Conservation (phyloP, 2,113 vertebrate genomes). For the Cyprinodon variegatus region DNA sequence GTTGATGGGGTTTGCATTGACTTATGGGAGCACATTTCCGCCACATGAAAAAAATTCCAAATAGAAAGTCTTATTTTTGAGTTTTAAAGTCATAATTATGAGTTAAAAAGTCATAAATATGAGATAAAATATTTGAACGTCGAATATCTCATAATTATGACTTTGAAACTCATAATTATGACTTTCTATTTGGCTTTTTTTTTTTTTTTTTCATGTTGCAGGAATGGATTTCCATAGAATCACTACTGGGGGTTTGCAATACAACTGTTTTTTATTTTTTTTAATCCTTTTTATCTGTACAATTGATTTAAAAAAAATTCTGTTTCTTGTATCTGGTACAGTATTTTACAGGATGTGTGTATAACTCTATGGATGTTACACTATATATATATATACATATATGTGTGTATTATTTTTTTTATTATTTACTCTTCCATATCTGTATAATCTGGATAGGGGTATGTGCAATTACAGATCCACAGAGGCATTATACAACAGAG, state of each 20-base stretch:
- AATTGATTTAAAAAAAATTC: conserved; percentile 46
- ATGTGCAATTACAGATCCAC: conserved; percentile 70
- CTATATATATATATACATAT: conserved; percentile 3
- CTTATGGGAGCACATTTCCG: too few relatives aligned
- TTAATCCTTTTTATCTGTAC: conserved; percentile 50
- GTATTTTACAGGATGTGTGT: conserved; percentile 50
- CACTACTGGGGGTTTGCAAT: conserved; percentile 52
- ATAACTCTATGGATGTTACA: conserved; percentile 48
- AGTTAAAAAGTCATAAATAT: too few relatives aligned
- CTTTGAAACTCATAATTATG: too few relatives aligned
- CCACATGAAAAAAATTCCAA: too few relatives aligned
- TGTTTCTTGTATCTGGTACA: conserved; percentile 46
- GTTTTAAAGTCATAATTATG: too few relatives aligned
- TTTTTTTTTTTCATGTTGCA: too few relatives aligned
- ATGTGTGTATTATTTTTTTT: conserved; percentile 36
- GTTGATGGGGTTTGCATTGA: conserved; percentile 11
- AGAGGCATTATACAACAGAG: conserved; percentile 64
- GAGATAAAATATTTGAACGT: too few relatives aligned
- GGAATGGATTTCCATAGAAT: background rate
- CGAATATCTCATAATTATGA: too few relatives aligned
- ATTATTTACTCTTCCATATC: conserved; percentile 49
- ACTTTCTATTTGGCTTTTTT: too few relatives aligned
- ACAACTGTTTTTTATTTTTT: conserved; percentile 57
- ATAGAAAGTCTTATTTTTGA: too few relatives aligned
- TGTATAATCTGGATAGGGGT: conserved; percentile 56